A percentile compares a stretch with the other conserved stretches of the same genome.
phyloP scores from a whole-genome alignment of 2,797 vertebrate genomes.

The Hapalemur alaotrensis region DNA sequence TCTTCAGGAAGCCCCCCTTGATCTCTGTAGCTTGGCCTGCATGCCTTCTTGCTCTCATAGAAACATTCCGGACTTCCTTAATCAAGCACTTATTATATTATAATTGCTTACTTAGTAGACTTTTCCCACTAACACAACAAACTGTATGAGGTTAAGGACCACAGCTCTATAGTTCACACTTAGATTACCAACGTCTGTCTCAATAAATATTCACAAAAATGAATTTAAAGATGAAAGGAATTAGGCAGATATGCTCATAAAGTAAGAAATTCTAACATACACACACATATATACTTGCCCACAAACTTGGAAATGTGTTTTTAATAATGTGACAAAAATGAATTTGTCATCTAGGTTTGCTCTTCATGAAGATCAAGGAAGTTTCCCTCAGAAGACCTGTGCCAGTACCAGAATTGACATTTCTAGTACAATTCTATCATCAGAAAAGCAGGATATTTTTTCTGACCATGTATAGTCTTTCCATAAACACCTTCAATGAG shows the following conservation, averaged over 20 bases:
- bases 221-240: not conserved
- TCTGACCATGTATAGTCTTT: not conserved
- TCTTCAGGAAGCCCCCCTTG: not conserved
- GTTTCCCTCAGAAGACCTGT: not conserved
- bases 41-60: not conserved
- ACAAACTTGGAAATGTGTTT: not conserved
- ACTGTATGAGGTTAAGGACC: not conserved
- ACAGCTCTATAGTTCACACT: not conserved
- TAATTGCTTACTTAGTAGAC: not conserved
- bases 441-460: not conserved
- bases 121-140: not conserved
- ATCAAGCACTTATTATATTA: not conserved
- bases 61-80: not conserved
- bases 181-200: not conserved
- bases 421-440: not conserved
- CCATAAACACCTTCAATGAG: not conserved
- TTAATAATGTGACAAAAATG: not conserved
- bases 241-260: not conserved
- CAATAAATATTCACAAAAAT: not conserved
- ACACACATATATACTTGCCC: not conserved
- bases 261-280: not conserved
- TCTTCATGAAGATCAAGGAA: not conserved
- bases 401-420: not conserved
- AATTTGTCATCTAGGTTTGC: not conserved
- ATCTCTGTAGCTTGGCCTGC: not conserved